Base-by-base conservation (phyloP, 2,888 invertebrate genomes). In the Keiferia lycopersicella region DNA sequence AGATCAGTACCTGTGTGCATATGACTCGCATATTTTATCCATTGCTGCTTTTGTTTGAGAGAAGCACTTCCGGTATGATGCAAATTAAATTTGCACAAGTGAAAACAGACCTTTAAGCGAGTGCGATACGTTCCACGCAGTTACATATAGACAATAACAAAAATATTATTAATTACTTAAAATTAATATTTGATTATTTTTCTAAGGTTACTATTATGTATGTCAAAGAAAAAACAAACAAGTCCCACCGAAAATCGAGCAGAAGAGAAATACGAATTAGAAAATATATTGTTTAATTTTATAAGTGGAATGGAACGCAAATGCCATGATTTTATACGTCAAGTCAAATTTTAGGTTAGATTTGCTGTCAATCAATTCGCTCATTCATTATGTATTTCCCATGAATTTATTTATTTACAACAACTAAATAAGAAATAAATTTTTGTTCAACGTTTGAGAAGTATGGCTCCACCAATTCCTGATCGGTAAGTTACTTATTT, bases 401-500 rank as follows among this genome's bases (percentile, higher is more conserved):
- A n/a, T 45, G n/a, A 45, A 45, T n/a, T 45, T 45, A 45, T 45
- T 16, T 45, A n/a, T n/a, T 45, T 45, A 45, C n/a, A 45, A 16
- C 6, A 45, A 45, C 45, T 45, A 45, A 45, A 45, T 45, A 45
- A 4, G 16, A 6, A 45, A 16, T n/a, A 45, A 45, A 16, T 16
- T 45, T 16, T 16, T 45, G 45, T 45, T 34, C 20, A 51, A 51
- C 16, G 34, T 34, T 14, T 22, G 12, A 2, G 4, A 45, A 61
- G 39, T 1, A 62, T 62, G 62, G 48, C 62, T 22, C 74, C 78
- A 45, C 74, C 72, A 38, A 85, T 87, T 67, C 87, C 87, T 16
- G 87, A 88, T 66, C 83, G 87, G 87, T 88, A 73, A 61, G n/a
- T 14, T 34, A 45, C 45, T 45, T 45, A 45, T 45, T 16, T 45